Conservation (phyloP, 2,113 vertebrate species). For the Bos indicus region DNA sequence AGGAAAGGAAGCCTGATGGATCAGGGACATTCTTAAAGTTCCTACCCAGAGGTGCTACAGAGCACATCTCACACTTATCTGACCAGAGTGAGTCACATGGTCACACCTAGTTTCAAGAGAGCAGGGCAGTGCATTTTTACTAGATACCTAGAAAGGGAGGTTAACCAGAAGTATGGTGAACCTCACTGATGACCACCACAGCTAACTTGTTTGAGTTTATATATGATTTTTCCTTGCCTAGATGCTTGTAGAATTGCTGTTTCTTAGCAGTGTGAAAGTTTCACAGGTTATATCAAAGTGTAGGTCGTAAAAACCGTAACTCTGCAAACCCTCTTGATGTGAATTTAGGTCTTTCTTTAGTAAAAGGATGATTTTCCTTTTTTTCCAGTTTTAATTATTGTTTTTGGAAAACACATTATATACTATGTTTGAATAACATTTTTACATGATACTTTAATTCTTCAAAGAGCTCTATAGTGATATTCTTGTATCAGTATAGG, state of each 20-base stretch:
- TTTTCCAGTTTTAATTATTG: neutral
- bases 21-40: neutral
- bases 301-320: neutral
- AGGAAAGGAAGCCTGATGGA: neutral
- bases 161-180: neutral
- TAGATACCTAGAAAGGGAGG: neutral
- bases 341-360: neutral
- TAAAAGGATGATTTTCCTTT: neutral
- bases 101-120: neutral
- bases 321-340: neutral
- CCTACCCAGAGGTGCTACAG: neutral
- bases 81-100: neutral
- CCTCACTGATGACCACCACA: neutral
- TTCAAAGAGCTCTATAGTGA: neutral
- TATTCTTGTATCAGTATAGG: neutral
- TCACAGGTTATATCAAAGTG: neutral
- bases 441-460: neutral
- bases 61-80: neutral
- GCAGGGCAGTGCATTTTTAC: neutral
- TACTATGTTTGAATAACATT: neutral
- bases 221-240: neutral
- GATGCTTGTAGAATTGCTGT: neutral
- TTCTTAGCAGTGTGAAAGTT: neutral
- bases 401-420: neutral
- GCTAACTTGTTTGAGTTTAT: neutral